These are phyloP conservation scores for Pyrgilauda ruficollis DNA, from an alignment of 2,113 vertebrate species.

Conservation along the genomic window DNA sequence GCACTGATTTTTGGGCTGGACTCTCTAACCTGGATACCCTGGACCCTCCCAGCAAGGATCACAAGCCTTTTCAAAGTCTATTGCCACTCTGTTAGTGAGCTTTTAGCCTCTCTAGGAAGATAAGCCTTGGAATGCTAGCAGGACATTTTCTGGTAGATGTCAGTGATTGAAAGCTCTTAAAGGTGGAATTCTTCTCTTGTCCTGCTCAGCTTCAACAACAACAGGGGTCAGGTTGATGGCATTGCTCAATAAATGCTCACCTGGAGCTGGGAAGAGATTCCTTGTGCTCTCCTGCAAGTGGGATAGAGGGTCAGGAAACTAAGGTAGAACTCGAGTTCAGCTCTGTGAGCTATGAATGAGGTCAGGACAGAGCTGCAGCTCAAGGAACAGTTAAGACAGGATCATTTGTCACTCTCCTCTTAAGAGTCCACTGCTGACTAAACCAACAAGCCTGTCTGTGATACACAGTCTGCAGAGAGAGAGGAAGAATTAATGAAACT, in stretches of 20 bases:
- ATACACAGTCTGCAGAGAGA: background rate
- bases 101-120: background rate
- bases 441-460: background rate
- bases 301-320: background rate
- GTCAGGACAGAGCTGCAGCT: background rate
- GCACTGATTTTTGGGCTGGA: background rate
- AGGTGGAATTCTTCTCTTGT: background rate
- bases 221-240: background rate
- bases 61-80: background rate
- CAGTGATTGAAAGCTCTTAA: background rate
- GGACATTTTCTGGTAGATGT: background rate
- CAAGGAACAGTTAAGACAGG: background rate
- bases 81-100: background rate
- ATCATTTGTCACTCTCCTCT: background rate
- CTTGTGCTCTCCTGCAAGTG: background rate
- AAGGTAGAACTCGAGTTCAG: background rate
- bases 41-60: background rate
- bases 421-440: background rate
- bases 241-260: background rate
- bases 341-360: background rate
- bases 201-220: background rate
- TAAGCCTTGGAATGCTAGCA: background rate
- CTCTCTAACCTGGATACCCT: background rate
- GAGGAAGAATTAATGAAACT: background rate
- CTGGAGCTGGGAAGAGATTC: background rate